A percentile compares a stretch with the other conserved stretches of the same genome.
Evolutionary conservation across 2,888 invertebrate species (phyloP).

Genomic region (Tachina fera): DNA sequence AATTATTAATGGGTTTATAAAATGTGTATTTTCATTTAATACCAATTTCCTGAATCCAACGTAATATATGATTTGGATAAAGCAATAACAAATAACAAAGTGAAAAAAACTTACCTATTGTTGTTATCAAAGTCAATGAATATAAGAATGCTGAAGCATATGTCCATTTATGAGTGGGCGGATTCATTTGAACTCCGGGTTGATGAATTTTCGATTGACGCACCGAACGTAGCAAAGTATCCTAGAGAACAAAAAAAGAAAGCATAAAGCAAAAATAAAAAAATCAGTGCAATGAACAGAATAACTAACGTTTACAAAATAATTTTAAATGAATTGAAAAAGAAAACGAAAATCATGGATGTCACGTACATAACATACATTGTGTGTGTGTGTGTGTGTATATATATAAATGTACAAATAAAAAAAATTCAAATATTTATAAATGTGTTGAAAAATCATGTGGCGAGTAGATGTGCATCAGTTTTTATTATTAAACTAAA

Average conservation of each 20-base stretch:
- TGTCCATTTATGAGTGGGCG: conserved; percentile 90
- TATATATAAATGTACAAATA: background rate
- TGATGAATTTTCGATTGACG: conserved; percentile 82
- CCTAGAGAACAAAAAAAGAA: conserved; percentile 75
- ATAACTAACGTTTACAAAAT: conserved; percentile 4
- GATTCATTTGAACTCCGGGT: conserved; percentile 82
- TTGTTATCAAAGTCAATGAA: conserved; percentile 96
- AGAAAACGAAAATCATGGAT: conserved; percentile 45
- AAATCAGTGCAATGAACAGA: conserved; percentile 27
- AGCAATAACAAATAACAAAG: background rate
- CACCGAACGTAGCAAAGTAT: conserved; percentile 83
- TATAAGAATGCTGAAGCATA: conserved; percentile 96
- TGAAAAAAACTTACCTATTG: conserved; percentile 89
- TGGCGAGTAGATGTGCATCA: background rate
- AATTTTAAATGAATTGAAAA: conserved; percentile 48
- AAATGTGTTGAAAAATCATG: conserved; percentile 6
- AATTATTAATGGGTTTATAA: conserved; percentile 14
- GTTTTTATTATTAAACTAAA: conserved; percentile 31
- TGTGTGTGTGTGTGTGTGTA: no score
- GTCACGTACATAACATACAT: conserved; percentile 2
- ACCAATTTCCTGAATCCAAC: background rate
- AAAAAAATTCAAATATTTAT: background rate
- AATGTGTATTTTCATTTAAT: background rate
- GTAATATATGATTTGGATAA: background rate
- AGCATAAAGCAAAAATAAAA: conserved; percentile 25